Percentiles rank a stretch among this genome's conserved stretches.
These are phyloP conservation scores for Hipparchia semele DNA, from an alignment of 2,888 invertebrate genomes.

Conservation along the genomic window DNA sequence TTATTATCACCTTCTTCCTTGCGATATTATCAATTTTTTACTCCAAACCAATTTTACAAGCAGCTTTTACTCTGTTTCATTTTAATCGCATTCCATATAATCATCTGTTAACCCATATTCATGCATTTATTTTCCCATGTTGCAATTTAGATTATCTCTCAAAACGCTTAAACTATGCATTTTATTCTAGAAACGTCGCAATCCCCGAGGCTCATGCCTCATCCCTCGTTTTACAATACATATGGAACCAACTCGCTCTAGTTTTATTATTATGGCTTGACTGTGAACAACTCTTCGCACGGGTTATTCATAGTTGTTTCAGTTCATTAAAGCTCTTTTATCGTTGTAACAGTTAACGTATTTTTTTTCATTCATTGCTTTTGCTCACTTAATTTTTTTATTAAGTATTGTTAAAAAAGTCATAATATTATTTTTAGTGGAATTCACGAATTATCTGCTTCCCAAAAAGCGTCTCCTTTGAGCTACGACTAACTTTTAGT, in stretches of 20 bases:
- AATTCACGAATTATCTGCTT: not conserved
- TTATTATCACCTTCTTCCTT: too few relatives aligned
- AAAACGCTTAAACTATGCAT: constrained; percentile 8
- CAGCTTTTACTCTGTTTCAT: not conserved
- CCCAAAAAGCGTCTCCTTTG: too few relatives aligned
- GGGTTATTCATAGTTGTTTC: not conserved
- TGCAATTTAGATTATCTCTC: not conserved
- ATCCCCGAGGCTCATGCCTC: not conserved
- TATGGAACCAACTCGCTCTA: not conserved
- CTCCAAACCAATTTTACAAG: not conserved
- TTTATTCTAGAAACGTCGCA: constrained; percentile 5
- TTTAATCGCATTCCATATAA: not conserved
- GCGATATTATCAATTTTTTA: too few relatives aligned
- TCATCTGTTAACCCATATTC: constrained; percentile 9
- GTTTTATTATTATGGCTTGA: constrained; percentile 6
- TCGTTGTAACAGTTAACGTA: not conserved
- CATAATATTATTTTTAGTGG: not conserved
- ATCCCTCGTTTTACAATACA: not conserved
- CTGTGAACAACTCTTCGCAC: not conserved
- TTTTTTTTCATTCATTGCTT: not conserved
- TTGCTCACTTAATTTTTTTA: too few relatives aligned
- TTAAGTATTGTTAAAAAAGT: too few relatives aligned
- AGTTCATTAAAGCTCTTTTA: constrained; percentile 7
- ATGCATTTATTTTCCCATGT: constrained; percentile 3
- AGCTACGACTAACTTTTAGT: too few relatives aligned